Evolutionary conservation across 23 tunicate species (phyloP).

Genomic region (Corella eumyota): DNA sequence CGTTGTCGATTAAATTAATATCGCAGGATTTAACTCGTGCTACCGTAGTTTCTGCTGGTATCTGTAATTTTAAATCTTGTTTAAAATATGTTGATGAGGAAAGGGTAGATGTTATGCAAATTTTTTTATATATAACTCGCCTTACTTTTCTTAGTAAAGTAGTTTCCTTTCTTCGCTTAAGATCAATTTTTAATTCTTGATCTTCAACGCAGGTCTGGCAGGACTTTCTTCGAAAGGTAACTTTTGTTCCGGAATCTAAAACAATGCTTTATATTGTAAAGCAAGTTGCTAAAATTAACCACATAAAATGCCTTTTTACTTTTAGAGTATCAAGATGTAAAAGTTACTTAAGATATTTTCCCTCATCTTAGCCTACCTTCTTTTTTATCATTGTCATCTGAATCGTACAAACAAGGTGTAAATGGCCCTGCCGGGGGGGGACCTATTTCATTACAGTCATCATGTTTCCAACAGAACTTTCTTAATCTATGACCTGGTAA

Average conservation of each 20-base stretch:
- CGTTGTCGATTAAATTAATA: slow-evolving; percentile 28
- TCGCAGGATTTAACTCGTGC: slow-evolving; percentile 56
- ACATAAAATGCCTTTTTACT: background rate
- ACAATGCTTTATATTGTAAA: background rate
- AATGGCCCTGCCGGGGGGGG: slow-evolving; percentile 40
- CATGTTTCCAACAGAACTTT: slow-evolving; percentile 68
- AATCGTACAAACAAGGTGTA: slow-evolving; percentile 5
- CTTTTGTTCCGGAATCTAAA: slow-evolving; percentile 4
- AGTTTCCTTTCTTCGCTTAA: slow-evolving; percentile 34
- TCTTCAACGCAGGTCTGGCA: slow-evolving; percentile 38
- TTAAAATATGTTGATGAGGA: background rate
- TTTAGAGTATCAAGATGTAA: background rate
- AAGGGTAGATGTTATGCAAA: background rate
- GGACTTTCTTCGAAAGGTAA: slow-evolving; percentile 20
- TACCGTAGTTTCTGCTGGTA: slow-evolving; percentile 23
- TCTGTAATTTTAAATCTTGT: slow-evolving; percentile 8
- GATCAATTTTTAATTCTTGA: slow-evolving; percentile 13
- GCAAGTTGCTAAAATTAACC: background rate
- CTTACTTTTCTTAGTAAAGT: slow-evolving; percentile 20
- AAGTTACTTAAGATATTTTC: background rate
- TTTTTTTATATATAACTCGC: background rate
- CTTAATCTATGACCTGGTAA: background rate
- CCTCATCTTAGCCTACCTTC: background rate
- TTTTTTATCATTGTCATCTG: background rate
- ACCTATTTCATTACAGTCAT: slow-evolving; percentile 10